Evolutionary conservation across 1,140 invertebrate species (phyloP).

Genomic region (Euura lappo): DNA sequence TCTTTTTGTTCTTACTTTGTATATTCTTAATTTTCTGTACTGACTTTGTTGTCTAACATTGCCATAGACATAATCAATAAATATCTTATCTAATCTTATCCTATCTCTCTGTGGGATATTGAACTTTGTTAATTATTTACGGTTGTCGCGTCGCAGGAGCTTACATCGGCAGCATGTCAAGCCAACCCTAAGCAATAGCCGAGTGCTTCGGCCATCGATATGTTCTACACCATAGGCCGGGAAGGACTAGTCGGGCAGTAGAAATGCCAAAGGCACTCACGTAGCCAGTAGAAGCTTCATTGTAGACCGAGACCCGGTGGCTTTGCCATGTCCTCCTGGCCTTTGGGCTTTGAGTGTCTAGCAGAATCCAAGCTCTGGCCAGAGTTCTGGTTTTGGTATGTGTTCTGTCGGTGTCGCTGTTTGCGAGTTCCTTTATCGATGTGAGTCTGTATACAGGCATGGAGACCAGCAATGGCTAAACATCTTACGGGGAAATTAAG

Average conservation of each 20-base stretch:
- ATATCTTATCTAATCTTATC: no score
- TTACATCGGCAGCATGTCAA: neutral
- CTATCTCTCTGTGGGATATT: neutral
- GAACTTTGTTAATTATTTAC: neutral
- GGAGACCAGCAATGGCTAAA: neutral
- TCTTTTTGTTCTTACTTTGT: no score
- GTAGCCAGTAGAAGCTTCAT: neutral
- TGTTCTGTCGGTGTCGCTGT: neutral
- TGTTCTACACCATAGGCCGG: no score
- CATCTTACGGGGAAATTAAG: neutral
- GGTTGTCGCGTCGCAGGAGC: neutral
- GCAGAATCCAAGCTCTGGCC: neutral
- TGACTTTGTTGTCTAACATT: no score
- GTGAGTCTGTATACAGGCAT: neutral
- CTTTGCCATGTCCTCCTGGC: neutral
- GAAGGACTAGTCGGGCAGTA: neutral
- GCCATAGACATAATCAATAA: no score
- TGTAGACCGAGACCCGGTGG: neutral
- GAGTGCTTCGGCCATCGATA: no score
- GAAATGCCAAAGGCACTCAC: slow-evolving; percentile 1
- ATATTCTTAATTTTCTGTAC: no score
- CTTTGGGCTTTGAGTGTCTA: neutral
- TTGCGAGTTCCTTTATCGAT: neutral
- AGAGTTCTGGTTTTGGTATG: neutral
- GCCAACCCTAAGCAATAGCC: no score